phyloP scores from a whole-genome alignment of 2,113 vertebrate genomes.

The Xerus inauris region DNA sequence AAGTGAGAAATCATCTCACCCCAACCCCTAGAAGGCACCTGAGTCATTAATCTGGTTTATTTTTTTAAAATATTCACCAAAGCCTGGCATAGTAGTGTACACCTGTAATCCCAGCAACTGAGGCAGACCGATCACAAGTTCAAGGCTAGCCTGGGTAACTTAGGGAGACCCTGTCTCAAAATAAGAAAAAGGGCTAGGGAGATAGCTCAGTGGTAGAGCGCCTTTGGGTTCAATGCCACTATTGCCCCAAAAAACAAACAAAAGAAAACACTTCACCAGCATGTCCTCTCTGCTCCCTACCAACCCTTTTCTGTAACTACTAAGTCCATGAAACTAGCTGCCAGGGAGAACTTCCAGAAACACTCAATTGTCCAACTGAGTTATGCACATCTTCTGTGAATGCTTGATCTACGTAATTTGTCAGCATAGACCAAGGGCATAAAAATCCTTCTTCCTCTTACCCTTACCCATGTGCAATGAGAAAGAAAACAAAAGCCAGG shows the following conservation, averaged over 20 bases:
- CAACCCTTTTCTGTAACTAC: not conserved
- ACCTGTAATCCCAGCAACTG: too few relatives aligned
- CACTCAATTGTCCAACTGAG: rapidly evolving
- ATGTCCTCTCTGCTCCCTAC: not conserved
- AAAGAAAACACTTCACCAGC: not conserved
- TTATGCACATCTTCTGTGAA: not conserved
- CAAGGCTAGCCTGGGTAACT: too few relatives aligned
- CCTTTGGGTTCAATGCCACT: too few relatives aligned
- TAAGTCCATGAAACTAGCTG: not conserved
- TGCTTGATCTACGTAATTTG: not conserved
- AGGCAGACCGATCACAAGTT: too few relatives aligned
- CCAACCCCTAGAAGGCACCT: not conserved
- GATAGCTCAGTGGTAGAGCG: too few relatives aligned
- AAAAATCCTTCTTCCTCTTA: not conserved
- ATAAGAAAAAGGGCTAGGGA: too few relatives aligned
- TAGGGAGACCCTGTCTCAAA: too few relatives aligned
- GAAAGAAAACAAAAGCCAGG: not conserved
- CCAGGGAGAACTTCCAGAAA: not conserved
- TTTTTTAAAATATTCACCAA: not conserved
- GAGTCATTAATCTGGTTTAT: not conserved
- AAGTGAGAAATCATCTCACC: not conserved
- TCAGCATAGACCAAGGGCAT: not conserved
- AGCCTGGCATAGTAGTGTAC: too few relatives aligned
- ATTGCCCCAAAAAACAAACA: too few relatives aligned
- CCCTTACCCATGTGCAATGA: not conserved